Conservation (phyloP, 2,797 vertebrate genomes). For the Avahi laniger region DNA sequence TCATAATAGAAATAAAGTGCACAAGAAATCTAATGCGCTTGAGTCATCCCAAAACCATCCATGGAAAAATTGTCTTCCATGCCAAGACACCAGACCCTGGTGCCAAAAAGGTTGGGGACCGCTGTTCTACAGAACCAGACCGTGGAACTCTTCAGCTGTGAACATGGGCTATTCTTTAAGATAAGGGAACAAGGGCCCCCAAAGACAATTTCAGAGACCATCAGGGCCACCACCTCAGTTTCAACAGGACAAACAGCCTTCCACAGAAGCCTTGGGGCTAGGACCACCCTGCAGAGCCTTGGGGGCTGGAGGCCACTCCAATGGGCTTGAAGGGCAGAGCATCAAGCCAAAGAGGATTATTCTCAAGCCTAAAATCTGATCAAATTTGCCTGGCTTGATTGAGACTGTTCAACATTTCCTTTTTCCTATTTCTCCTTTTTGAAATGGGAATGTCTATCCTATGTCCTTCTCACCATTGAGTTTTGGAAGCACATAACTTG, state of each 20-base stretch:
- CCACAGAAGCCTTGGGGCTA: background rate
- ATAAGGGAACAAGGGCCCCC: background rate
- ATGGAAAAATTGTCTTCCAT: no score
- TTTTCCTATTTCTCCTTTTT: background rate
- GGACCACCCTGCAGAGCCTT: background rate
- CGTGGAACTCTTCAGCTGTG: background rate
- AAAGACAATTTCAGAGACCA: background rate
- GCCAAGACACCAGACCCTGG: no score
- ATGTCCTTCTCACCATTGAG: background rate
- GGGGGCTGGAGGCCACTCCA: background rate
- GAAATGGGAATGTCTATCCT: background rate
- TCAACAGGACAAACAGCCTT: background rate
- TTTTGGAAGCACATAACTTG: background rate
- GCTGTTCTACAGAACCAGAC: background rate
- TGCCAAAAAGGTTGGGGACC: no score
- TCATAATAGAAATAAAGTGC: no score
- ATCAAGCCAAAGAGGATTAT: background rate
- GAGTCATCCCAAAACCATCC: no score
- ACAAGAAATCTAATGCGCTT: no score
- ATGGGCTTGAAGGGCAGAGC: background rate
- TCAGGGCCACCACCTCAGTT: background rate
- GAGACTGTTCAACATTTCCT: background rate
- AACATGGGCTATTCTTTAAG: background rate
- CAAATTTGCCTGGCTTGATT: background rate
- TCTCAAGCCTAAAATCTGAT: background rate